phyloP scores from a whole-genome alignment of 1,140 invertebrate genomes.

The Scaptomyza hsui region DNA sequence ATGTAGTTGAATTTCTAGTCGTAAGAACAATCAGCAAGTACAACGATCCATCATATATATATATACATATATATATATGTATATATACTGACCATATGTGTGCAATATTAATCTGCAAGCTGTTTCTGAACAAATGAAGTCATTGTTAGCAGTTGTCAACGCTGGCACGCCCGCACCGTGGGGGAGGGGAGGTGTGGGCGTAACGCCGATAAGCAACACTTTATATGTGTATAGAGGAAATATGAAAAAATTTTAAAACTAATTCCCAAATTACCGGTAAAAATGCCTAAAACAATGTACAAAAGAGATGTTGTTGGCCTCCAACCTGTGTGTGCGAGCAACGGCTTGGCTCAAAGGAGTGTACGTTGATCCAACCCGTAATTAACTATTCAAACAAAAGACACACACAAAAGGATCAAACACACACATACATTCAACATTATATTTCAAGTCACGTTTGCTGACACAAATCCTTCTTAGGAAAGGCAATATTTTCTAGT shows the following conservation, averaged over 20 bases:
- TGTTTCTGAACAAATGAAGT: conserved; percentile 65
- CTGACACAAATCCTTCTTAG: conserved; percentile 81
- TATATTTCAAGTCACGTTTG: conserved; percentile 78
- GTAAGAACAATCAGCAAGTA: conserved; percentile 45
- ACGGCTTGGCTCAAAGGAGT: conserved; percentile 60
- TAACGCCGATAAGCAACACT: conserved; percentile 22
- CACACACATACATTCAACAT: conserved; percentile 43
- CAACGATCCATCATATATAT: conserved; percentile 60
- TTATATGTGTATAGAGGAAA: conserved; percentile 32
- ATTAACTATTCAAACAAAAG: conserved; percentile 82
- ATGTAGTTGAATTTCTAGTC: conserved; percentile 23
- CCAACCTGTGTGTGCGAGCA: conserved; percentile 20
- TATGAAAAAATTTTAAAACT: conserved; percentile 66
- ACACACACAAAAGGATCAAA: conserved; percentile 73
- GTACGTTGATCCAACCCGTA: conserved; percentile 78
- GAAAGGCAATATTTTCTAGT: conserved; percentile 81
- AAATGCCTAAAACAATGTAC: conserved; percentile 62
- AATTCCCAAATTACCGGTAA: conserved; percentile 78
- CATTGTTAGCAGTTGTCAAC: conserved; percentile 79
- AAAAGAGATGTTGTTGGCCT: conserved; percentile 29
- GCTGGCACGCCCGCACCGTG: conserved; percentile 54
- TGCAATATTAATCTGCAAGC: conserved; percentile 74
- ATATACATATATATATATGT: conserved; percentile 8
- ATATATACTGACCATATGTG: conserved; percentile 61
- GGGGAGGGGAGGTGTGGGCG: conserved; percentile 8